Base-by-base conservation (phyloP, 2,888 invertebrate genomes). In the Dasysyrphus albostriatus region DNA sequence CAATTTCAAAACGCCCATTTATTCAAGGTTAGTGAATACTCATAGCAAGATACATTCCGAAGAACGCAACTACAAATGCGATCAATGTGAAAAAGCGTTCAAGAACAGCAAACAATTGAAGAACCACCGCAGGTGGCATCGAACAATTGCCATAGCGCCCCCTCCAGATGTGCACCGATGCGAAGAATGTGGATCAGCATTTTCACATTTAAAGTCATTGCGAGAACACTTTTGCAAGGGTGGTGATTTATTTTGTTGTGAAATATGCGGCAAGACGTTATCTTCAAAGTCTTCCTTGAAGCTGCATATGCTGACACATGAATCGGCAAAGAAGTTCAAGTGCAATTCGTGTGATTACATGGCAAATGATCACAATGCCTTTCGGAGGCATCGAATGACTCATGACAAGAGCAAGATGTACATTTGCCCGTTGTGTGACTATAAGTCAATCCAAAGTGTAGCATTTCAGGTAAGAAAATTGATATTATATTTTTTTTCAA, bases 361-460 rank as follows among this genome's bases (percentile, higher is more conserved):
- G 51, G 95, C 96, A 5, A 94, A 95, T 3, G 97, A 97, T 91
- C 97, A 97, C 92, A 97, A 97, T 91, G 95, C 97, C 0, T 93
- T 97, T 88, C 93, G 97, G 32, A 94, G 97, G 2, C 98, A 98
- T 92, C 95, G 96, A 89, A 91, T 90, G 89, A 94, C 95, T 12
- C 97, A 98, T 91, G 94, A 96, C 7, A 96, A 96, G 16, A 94
- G 95, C 65, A 95, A 95, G 89, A 95, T 95, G 0, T 98, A 98
- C 92, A 95, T 95, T 88, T 98, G 98, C 90, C 95, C 95, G 59
- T 95, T 95, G 90, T 98, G 98, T 90, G 94, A 95, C 0, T 97
- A 97, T 92, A 95, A 95, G 12, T 95, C 96, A 89, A 97, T 98
- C 88, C 96, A 97, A 91, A 96, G 97, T 75, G 95, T 95, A 7